phyloP scores from a whole-genome alignment of 2,797 vertebrate genomes.

The Megalops cyprinoides region DNA sequence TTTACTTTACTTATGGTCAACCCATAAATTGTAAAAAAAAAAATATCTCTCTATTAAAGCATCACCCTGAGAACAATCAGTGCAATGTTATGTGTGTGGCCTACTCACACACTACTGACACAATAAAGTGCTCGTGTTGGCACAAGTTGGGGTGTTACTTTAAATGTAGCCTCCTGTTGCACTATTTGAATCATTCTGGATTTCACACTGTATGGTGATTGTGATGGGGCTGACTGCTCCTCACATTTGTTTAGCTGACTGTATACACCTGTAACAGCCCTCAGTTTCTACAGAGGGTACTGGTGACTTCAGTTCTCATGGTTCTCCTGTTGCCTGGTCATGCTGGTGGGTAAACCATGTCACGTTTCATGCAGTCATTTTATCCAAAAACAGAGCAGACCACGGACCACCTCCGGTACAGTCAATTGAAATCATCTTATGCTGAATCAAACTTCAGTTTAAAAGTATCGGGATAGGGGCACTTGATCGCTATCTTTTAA shows the following conservation, averaged over 20 bases:
- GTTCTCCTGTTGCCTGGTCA: background rate
- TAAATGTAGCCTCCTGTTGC: background rate
- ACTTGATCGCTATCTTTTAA: constrained; percentile 55
- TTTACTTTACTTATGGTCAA: too few species aligned
- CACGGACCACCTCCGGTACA: constrained; percentile 40
- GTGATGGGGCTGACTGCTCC: background rate
- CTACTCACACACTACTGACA: background rate
- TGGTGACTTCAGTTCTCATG: background rate
- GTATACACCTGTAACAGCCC: background rate
- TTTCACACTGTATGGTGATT: background rate
- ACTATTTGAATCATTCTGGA: background rate
- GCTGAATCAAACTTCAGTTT: constrained; percentile 52
- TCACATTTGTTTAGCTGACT: background rate
- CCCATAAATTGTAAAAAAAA: too few species aligned
- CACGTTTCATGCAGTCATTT: constrained; percentile 44
- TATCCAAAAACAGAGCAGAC: constrained; percentile 43
- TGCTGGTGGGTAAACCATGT: constrained; percentile 29
- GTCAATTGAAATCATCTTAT: constrained; percentile 49
- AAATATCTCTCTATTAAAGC: background rate
- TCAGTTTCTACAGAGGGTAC: background rate
- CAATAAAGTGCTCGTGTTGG: background rate
- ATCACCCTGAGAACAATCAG: background rate
- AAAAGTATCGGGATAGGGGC: constrained; percentile 51
- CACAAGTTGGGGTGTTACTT: background rate
- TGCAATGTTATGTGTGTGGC: too few species aligned